Evolutionary conservation across 2,113 vertebrate genomes (phyloP), one percentile per base, ranked within the genome.

Genomic region (Clarias macrocephalus): DNA sequence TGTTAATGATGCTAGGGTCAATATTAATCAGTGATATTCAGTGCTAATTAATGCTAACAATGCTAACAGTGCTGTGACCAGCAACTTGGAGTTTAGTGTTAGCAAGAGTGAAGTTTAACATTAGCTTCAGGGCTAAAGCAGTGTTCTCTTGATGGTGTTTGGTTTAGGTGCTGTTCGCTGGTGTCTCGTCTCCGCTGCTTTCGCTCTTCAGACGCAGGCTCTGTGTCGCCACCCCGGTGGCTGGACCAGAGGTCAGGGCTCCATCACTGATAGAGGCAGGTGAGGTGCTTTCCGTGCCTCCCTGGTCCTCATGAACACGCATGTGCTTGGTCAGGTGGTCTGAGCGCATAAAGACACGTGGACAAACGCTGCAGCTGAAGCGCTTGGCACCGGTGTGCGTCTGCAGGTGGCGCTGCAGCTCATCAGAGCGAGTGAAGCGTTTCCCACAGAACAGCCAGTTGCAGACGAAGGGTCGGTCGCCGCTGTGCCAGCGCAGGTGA

Each of bases 371-470:
- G 89, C 94, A 95, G 66, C 92, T 85, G 70, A 95, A 95, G 59
- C 94, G 93, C 62, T 95, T 95, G 84, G 94, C 91, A 0, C 94
- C 94, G 0, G 94, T 95, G 91, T 95, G 94, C 2, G 94, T 94
- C 86, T 94, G 91, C 30, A 95, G 92, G 86, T 95, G 94, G 30
- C 93, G 90, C 88, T 95, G 94, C 68, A 95, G 91, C 90, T 95
- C 94, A 3, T 95, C 94, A 0, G 94, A 95, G 48, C 94, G 92
- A 0, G 93, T 94, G 90, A 95, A 95, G 72, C 92, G 94, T 65
- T 95, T 95, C 4, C 94, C 94, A 48, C 94, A 95, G 88, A 95
- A 95, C n/a, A 94, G 92, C 94, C 94, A 95, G 88, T 93, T 93
- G 91, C 94, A 95, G 79, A 94, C 85, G 70, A 95, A 95, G 60